Evolutionary conservation across 2,888 invertebrate species (phyloP).

Genomic region (Macrophya alboannulata): DNA sequence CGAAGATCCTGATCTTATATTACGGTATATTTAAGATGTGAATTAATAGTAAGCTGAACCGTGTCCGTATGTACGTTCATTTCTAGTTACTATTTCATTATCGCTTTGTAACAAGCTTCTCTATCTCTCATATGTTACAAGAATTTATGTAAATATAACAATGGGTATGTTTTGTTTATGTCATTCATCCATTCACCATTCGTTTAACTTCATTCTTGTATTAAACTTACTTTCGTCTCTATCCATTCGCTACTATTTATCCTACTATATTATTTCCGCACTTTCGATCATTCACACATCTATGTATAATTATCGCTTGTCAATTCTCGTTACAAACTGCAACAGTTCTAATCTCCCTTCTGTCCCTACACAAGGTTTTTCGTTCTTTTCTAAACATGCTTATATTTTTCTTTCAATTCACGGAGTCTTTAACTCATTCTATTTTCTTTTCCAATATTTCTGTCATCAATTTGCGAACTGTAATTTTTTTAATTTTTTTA

Average conservation of each 20-base stretch:
- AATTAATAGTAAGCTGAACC: constrained; percentile 29
- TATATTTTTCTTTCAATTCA: neutral
- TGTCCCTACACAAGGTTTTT: neutral
- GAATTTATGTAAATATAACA: constrained; percentile 3
- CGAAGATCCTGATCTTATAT: constrained; percentile 14
- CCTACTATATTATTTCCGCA: neutral
- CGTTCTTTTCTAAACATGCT: neutral
- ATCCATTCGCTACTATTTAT: neutral
- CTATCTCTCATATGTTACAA: neutral
- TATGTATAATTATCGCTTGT: neutral
- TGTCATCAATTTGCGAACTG: neutral
- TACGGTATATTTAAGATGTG: constrained; percentile 51
- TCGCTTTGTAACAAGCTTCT: neutral
- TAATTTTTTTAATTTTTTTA: neutral
- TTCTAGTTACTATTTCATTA: neutral
- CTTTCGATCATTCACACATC: neutral
- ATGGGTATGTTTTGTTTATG: constrained; percentile 35
- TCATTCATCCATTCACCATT: neutral
- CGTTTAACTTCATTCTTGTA: neutral
- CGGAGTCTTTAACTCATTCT: neutral
- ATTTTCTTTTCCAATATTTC: neutral
- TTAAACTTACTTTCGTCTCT: neutral
- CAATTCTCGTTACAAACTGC: neutral
- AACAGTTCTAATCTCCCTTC: neutral
- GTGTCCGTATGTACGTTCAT: constrained; percentile 39